Evolutionary conservation across 2,888 invertebrate species (phyloP).

Genomic region (Drosophila percnosoma): DNA sequence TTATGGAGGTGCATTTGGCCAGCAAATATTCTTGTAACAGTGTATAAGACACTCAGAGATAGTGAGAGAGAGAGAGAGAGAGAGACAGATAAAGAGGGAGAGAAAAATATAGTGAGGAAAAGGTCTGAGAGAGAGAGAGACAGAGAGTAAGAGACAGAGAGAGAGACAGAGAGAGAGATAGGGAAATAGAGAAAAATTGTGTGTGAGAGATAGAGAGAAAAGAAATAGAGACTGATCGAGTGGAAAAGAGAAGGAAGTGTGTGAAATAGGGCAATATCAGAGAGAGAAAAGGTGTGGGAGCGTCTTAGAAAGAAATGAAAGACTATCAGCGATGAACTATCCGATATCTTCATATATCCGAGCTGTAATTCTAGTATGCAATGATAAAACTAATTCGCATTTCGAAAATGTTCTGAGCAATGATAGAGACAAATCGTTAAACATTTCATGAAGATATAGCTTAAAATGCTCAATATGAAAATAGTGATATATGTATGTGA

Average conservation of each 20-base stretch:
- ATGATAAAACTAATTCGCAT: background rate
- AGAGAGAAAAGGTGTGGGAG: background rate
- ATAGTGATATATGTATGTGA: background rate
- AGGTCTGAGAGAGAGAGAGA: background rate
- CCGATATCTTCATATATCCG: background rate
- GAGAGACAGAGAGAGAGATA: background rate
- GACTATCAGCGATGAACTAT: background rate
- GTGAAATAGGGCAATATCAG: background rate
- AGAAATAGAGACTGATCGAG: background rate
- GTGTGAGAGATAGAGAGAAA: background rate
- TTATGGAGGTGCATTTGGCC: slow-evolving; percentile 27
- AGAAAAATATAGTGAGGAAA: background rate
- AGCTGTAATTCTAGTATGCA: background rate
- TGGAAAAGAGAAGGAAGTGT: background rate
- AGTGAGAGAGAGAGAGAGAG: too few species aligned
- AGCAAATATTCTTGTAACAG: slow-evolving; percentile 16
- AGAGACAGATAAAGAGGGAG: background rate
- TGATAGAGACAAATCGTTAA: background rate
- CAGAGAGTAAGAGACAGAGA: background rate
- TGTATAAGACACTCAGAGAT: background rate
- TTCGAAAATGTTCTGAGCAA: background rate
- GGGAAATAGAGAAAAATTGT: too few species aligned
- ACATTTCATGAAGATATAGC: background rate
- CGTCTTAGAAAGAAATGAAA: background rate
- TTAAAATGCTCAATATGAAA: background rate